A percentile compares a stretch with the other conserved stretches of the same genome.
Evolutionary conservation across 2,888 invertebrate genomes (phyloP).

Genomic region (Monochamus alternatus): DNA sequence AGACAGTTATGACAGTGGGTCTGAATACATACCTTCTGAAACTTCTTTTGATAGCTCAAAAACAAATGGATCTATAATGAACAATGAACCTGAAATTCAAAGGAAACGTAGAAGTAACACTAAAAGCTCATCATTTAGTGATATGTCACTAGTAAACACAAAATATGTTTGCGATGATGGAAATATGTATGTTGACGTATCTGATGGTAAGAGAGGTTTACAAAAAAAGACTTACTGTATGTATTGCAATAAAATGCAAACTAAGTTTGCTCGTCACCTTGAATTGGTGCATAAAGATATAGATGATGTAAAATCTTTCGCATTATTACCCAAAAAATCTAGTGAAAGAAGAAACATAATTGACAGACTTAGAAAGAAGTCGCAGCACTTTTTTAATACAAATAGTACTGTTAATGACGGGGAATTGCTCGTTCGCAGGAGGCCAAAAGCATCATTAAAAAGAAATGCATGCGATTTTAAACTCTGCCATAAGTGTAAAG

Average conservation of each 20-base stretch:
- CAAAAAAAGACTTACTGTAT: slow-evolving; percentile 3
- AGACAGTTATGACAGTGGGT: no score
- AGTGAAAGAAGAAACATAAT: slow-evolving; percentile 21
- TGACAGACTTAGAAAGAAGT: slow-evolving; percentile 26
- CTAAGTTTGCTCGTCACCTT: slow-evolving; percentile 4
- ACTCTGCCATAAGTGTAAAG: slow-evolving; percentile 52
- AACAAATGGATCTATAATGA: no score
- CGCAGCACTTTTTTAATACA: slow-evolving; percentile 30
- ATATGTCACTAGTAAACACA: not conserved
- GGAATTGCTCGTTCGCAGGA: slow-evolving; percentile 29
- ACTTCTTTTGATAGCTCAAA: no score
- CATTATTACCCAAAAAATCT: slow-evolving; percentile 2
- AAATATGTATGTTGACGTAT: slow-evolving; percentile 6
- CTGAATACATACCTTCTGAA: no score
- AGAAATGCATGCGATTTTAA: slow-evolving; percentile 43
- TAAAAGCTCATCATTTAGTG: no score
- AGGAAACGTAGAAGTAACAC: no score
- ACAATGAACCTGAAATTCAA: no score
- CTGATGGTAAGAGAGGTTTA: slow-evolving; percentile 2
- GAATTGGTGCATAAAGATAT: not conserved
- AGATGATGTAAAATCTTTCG: slow-evolving; percentile 6
- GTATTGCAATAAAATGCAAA: slow-evolving; percentile 15
- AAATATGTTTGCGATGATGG: not conserved
- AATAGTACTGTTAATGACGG: slow-evolving; percentile 1
- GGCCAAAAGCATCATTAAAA: slow-evolving; percentile 16